Evolutionary conservation across 2,797 vertebrate genomes (phyloP).

Genomic region (Craterocephalus amniculus): DNA sequence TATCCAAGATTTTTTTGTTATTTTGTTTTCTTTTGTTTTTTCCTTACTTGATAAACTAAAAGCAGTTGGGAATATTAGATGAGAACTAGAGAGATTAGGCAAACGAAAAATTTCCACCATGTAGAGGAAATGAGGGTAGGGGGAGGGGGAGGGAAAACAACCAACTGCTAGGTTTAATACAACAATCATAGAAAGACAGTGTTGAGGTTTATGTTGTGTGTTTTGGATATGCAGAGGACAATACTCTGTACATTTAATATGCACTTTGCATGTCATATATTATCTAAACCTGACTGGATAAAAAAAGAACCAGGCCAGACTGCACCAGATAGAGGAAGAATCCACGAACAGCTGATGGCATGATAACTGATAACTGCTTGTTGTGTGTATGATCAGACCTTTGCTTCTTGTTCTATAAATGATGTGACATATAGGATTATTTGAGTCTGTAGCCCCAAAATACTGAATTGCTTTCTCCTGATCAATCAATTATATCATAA

Average conservation of each 20-base stretch:
- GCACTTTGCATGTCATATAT: not conserved
- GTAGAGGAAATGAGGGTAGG: constrained; percentile 2
- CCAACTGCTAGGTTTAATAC: not conserved
- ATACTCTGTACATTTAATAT: not conserved
- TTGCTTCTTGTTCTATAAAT: not conserved
- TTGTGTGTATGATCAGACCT: not conserved
- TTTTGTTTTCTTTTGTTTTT: not conserved
- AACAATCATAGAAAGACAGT: too few relatives aligned
- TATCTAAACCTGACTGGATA: not conserved
- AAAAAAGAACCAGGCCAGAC: not conserved
- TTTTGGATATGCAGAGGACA: not conserved
- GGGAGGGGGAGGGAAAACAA: not conserved
- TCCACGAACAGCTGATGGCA: not conserved
- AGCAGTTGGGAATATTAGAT: constrained; percentile 20
- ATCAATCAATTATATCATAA: not conserved
- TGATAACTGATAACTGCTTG: not conserved
- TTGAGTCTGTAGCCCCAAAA: not conserved
- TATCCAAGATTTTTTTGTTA: not conserved
- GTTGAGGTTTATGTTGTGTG: too few relatives aligned
- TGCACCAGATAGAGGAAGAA: not conserved
- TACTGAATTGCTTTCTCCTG: not conserved
- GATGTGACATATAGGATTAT: not conserved
- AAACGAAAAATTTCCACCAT: constrained; percentile 10
- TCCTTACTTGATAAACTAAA: constrained; percentile 16
- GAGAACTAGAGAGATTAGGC: constrained; percentile 5